These are phyloP conservation scores for Mesocricetus auratus DNA, from an alignment of 2,113 vertebrate species.

Conservation along the genomic window DNA sequence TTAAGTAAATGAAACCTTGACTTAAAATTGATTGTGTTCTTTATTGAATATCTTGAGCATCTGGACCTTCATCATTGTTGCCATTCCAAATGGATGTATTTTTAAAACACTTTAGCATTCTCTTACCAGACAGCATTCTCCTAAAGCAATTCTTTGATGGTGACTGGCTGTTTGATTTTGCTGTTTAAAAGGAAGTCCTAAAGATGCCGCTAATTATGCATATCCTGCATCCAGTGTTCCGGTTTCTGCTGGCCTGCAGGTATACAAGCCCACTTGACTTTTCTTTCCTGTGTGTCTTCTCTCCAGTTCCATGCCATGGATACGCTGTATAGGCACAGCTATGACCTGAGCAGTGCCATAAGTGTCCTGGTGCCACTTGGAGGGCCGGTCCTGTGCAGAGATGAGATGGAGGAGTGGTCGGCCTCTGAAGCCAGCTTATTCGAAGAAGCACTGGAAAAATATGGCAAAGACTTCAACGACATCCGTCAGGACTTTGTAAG, in stretches of 20 bases:
- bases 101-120: background rate
- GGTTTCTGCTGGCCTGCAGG: background rate
- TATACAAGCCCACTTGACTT: background rate
- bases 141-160: conserved; percentile 1
- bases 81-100: background rate
- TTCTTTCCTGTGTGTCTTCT: conserved; percentile 43
- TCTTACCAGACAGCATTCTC: background rate
- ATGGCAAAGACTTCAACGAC: conserved; percentile 99
- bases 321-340: conserved; percentile 95
- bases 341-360: conserved; percentile 96
- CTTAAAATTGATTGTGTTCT: background rate
- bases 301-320: conserved; percentile 98
- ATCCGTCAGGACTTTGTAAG: conserved; percentile 99
- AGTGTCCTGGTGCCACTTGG: conserved; percentile 96
- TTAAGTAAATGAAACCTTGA: conserved; percentile 4
- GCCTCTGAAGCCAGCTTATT: conserved; percentile 98
- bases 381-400: conserved; percentile 96
- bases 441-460: conserved; percentile 98
- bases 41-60: background rate
- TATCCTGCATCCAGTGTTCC: background rate
- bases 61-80: background rate
- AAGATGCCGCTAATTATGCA: background rate
- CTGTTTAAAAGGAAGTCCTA: background rate
- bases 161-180: background rate
- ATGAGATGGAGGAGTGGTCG: conserved; percentile 99